Percentiles rank a stretch among this genome's conserved stretches.
Evolutionary conservation across 2,113 vertebrate species (phyloP).

Genomic region (Plestiodon gilberti): DNA sequence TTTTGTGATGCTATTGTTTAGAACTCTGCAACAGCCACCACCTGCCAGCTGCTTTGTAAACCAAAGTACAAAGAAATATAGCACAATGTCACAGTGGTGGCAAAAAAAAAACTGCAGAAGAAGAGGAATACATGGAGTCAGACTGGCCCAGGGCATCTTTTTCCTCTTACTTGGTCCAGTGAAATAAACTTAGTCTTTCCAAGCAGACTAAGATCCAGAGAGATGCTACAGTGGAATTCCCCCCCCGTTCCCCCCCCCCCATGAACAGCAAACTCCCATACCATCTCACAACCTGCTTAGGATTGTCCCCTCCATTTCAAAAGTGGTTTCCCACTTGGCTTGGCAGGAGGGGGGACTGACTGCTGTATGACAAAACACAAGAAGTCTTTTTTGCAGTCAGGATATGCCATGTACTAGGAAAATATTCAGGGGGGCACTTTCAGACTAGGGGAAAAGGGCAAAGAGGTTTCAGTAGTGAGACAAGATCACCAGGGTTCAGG

Average conservation of each 20-base stretch:
- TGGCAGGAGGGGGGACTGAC: no score
- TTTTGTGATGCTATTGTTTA: neutral
- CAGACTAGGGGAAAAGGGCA: neutral
- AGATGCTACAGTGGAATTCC: neutral
- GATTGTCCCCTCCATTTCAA: neutral
- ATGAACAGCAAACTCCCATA: neutral
- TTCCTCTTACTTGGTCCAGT: neutral
- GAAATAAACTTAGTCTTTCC: neutral
- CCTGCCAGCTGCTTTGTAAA: slow-evolving; percentile 26
- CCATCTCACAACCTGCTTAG: neutral
- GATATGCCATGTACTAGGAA: neutral
- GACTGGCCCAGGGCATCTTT: neutral
- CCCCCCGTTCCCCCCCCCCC: neutral
- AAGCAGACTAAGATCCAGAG: neutral
- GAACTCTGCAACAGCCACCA: neutral
- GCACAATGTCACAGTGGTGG: neutral
- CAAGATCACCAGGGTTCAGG: no score
- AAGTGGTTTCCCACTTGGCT: neutral
- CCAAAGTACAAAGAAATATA: neutral
- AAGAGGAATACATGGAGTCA: neutral
- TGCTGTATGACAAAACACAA: neutral
- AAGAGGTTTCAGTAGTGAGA: neutral
- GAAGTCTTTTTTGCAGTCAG: neutral
- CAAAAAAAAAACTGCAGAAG: neutral
- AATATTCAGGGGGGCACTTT: neutral